These are phyloP conservation scores for Calameuta pallipes DNA, from an alignment of 2,888 invertebrate species.

Conservation along the genomic window DNA sequence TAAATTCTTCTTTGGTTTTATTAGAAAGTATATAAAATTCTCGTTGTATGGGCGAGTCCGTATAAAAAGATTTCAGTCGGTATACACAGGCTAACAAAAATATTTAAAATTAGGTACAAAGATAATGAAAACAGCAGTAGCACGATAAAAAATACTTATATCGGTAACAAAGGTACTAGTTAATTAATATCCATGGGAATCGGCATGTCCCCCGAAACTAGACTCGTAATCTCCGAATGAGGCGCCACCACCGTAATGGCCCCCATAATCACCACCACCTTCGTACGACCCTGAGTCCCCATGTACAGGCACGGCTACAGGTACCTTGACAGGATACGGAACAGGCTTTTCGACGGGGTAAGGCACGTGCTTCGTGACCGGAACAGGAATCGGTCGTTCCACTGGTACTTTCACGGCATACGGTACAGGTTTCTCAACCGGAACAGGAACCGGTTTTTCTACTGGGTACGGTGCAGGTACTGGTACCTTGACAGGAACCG, in stretches of 20 bases:
- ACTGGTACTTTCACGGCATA: constrained; percentile 72
- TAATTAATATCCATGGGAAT: constrained; percentile 6
- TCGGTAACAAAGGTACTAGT: neutral
- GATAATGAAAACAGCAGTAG: neutral
- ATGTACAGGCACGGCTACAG: constrained; percentile 73
- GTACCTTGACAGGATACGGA: constrained; percentile 78
- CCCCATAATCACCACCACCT: constrained; percentile 32
- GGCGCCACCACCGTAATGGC: constrained; percentile 28
- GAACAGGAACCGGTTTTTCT: constrained; percentile 54
- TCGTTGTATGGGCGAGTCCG: neutral
- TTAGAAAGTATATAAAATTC: constrained; percentile 44
- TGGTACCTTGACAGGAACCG: constrained; percentile 74
- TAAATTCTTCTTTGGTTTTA: constrained; percentile 59
- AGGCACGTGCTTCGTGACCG: constrained; percentile 59
- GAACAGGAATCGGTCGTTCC: constrained; percentile 64
- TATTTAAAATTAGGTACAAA: neutral
- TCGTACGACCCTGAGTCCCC: constrained; percentile 31
- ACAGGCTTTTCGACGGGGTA: constrained; percentile 68
- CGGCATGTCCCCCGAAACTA: constrained; percentile 34
- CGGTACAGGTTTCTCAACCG: constrained; percentile 73
- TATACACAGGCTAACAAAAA: neutral
- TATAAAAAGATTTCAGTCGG: neutral
- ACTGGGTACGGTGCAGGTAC: constrained; percentile 59
- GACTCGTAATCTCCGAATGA: constrained; percentile 30
- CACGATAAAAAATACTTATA: neutral